A percentile compares a stretch with the other conserved stretches of the same genome.
These are phyloP conservation scores for Trichonephila clavipes DNA, from an alignment of 1,140 invertebrate genomes.

Conservation along the genomic window DNA sequence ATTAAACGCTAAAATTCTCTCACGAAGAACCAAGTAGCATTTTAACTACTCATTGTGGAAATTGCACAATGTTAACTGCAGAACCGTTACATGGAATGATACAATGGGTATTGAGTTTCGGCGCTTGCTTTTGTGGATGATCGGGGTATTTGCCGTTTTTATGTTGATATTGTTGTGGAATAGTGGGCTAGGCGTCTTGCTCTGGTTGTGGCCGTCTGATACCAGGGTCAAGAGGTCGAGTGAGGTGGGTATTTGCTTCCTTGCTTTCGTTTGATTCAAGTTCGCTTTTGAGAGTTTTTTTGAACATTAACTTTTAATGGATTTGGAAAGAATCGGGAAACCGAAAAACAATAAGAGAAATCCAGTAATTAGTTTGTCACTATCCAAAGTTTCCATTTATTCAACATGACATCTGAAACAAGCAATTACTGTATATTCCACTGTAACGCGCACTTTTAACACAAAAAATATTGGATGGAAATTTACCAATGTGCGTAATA, in stretches of 20 bases:
- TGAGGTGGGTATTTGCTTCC: background rate
- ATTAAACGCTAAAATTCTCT: constrained; percentile 60
- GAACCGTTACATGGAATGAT: constrained; percentile 47
- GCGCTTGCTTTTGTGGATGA: background rate
- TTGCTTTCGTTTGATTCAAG: background rate
- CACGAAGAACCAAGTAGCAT: constrained; percentile 36
- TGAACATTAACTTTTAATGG: too few species aligned
- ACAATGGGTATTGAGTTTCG: constrained; percentile 44
- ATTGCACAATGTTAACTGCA: constrained; percentile 33
- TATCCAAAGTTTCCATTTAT: too few species aligned
- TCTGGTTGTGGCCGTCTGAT: constrained; percentile 44
- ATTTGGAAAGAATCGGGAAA: background rate
- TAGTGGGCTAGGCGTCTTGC: constrained; percentile 27
- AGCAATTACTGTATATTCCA: too few species aligned
- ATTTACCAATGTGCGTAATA: too few species aligned
- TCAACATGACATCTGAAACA: too few species aligned
- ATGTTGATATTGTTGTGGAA: constrained; percentile 12
- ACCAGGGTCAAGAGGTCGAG: constrained; percentile 56
- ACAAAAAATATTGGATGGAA: too few species aligned
- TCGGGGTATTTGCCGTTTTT: background rate
- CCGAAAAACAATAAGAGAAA: background rate
- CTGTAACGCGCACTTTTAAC: too few species aligned
- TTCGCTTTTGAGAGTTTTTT: background rate
- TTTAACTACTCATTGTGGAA: constrained; percentile 48
- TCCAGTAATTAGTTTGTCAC: background rate